A percentile compares a stretch with the other conserved stretches of the same genome.
phyloP scores from a whole-genome alignment of 2,113 vertebrate species.

The Cebus imitator region DNA sequence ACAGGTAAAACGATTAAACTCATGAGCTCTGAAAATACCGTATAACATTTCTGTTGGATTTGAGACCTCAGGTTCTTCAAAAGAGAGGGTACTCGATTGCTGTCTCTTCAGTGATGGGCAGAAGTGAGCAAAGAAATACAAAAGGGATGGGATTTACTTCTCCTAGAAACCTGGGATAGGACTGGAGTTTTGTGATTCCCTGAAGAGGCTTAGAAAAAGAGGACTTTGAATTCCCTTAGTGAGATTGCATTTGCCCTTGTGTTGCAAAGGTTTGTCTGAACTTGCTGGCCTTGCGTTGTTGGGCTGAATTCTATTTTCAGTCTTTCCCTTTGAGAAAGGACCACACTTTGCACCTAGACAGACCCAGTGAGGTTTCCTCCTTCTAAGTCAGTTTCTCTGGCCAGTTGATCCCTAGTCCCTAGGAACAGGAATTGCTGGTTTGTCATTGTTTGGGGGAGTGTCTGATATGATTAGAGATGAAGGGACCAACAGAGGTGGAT shows the following conservation, averaged over 20 bases:
- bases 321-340: background rate
- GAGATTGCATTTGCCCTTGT: fast-evolving
- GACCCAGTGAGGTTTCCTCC: background rate
- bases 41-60: background rate
- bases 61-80: background rate
- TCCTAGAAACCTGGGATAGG: background rate
- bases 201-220: background rate
- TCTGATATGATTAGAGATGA: background rate
- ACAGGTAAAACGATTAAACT: background rate
- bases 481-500: background rate
- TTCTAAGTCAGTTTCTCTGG: background rate
- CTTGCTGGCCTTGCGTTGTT: background rate
- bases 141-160: background rate
- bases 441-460: background rate
- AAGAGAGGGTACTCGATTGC: background rate
- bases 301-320: too few relatives aligned
- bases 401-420: background rate
- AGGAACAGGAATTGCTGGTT: background rate
- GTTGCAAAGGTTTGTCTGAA: background rate
- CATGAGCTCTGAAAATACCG: background rate
- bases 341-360: background rate
- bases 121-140: background rate
- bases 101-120: background rate
- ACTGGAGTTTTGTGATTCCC: background rate
- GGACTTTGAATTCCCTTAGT: background rate